A percentile compares a stretch with the other conserved stretches of the same genome.
Evolutionary conservation across 2,113 vertebrate genomes (phyloP).

Genomic region (Hemiscyllium ocellatum): DNA sequence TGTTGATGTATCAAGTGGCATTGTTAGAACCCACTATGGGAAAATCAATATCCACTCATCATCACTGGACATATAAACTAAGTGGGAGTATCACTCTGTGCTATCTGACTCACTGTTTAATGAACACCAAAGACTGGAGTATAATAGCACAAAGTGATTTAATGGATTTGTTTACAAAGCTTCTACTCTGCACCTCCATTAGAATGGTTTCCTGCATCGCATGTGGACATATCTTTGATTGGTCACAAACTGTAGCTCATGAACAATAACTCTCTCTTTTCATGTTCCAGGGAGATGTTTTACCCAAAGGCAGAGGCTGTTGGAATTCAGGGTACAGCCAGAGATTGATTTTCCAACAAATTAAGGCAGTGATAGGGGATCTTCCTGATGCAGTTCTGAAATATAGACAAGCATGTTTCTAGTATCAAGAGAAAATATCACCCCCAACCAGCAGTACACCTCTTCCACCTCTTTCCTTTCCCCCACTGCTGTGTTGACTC

Average conservation of each 20-base stretch:
- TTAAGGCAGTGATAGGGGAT: background rate
- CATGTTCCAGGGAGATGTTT: background rate
- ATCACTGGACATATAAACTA: slow-evolving; percentile 71
- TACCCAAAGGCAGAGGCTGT: background rate
- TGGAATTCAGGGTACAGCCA: background rate
- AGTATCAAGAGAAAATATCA: background rate
- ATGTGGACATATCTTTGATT: background rate
- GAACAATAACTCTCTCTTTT: background rate
- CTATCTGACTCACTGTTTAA: slow-evolving; percentile 56
- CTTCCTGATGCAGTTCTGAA: background rate
- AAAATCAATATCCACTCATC: slow-evolving; percentile 98
- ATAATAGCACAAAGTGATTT: background rate
- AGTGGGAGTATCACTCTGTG: slow-evolving; percentile 47
- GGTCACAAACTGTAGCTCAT: background rate
- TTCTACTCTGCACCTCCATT: background rate
- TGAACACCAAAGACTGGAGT: background rate
- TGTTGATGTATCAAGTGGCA: slow-evolving; percentile 99
- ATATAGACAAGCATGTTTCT: background rate
- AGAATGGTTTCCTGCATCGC: background rate
- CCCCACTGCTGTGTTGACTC: background rate
- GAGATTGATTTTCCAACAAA: background rate
- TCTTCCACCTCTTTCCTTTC: background rate
- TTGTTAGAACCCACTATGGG: slow-evolving; percentile 97
- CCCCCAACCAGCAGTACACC: background rate
- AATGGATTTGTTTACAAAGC: slow-evolving; percentile 10